Percentiles rank a stretch among this genome's conserved stretches.
Evolutionary conservation across 2,888 invertebrate genomes (phyloP).

Genomic region (Oegoconia quadripuncta): DNA sequence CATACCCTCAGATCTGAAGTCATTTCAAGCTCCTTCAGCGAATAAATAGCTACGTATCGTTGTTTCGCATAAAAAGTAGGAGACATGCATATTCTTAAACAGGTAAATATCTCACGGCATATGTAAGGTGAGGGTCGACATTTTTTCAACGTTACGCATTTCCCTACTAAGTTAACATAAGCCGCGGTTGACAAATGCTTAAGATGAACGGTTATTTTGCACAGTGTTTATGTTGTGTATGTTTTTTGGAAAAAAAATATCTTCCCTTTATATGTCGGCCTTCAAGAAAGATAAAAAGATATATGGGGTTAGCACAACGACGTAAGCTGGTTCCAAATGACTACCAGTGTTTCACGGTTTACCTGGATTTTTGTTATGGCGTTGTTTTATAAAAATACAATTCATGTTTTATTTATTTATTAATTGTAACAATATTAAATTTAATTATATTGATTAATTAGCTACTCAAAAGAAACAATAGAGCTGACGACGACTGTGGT

Average conservation of each 20-base stretch:
- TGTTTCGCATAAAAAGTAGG: conserved; percentile 31
- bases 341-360: conserved; percentile 36
- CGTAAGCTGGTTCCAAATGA: conserved; percentile 39
- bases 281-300: conserved; percentile 46
- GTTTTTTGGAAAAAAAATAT: conserved; percentile 52
- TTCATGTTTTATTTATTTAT: background rate
- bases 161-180: conserved; percentile 69
- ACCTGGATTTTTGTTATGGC: conserved; percentile 26
- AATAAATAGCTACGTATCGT: conserved; percentile 12
- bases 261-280: conserved; percentile 37
- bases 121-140: conserved; percentile 43
- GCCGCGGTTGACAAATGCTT: conserved; percentile 74
- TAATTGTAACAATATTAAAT: background rate
- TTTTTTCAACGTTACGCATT: conserved; percentile 54
- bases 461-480: no score
- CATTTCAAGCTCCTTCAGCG: background rate
- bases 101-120: conserved; percentile 49
- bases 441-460: background rate
- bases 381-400: background rate
- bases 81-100: conserved; percentile 34
- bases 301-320: conserved; percentile 35
- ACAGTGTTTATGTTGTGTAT: conserved; percentile 60
- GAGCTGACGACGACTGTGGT: no score
- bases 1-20: no score
- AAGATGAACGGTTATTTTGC: conserved; percentile 75